phyloP scores from a whole-genome alignment of 2,888 invertebrate genomes.

The Pollenia griseotomentosa region DNA sequence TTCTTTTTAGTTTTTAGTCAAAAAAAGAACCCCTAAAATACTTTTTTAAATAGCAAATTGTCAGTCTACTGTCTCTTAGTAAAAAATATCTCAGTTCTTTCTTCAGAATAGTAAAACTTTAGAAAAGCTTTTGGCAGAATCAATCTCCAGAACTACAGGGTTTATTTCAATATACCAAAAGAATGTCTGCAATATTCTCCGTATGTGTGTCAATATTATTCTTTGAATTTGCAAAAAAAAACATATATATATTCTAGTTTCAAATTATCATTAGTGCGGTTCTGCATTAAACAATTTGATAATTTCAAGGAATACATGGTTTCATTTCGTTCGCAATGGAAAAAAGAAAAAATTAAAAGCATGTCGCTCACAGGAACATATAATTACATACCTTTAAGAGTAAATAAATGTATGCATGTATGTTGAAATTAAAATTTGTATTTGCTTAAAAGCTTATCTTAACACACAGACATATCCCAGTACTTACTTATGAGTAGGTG shows the following conservation, averaged over 20 bases:
- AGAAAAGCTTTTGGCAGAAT: too few species aligned
- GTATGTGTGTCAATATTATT: slow-evolving; percentile 51
- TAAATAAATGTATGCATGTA: neutral
- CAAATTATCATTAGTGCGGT: slow-evolving; percentile 11
- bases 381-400: neutral
- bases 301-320: neutral
- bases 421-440: neutral
- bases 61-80: too few species aligned
- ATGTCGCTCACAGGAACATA: neutral
- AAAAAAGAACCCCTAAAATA: too few species aligned
- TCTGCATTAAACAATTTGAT: neutral
- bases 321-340: neutral
- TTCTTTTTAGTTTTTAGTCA: too few species aligned
- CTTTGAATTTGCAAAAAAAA: slow-evolving; percentile 22
- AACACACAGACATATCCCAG: neutral
- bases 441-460: slow-evolving; percentile 23
- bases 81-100: too few species aligned
- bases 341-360: slow-evolving; percentile 17
- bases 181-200: neutral
- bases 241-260: neutral
- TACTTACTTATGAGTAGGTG: neutral
- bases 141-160: slow-evolving; percentile 1
- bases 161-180: neutral
- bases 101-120: too few species aligned
- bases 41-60: too few species aligned